These are phyloP conservation scores for Periplaneta americana DNA, from an alignment of 1,140 invertebrate genomes.

Conservation along the genomic window DNA sequence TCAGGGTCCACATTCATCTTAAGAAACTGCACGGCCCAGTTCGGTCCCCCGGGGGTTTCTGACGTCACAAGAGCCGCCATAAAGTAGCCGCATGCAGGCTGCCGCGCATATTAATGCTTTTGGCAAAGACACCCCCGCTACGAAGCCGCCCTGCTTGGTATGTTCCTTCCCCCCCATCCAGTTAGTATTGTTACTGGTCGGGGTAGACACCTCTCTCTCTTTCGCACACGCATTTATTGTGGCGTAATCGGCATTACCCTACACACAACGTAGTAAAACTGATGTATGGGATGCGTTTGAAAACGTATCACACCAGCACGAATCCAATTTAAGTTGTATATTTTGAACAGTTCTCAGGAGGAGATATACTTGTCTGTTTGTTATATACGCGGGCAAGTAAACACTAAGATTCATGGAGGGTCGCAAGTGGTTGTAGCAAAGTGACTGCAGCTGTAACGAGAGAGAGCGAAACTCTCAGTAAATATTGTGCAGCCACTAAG, in stretches of 20 bases:
- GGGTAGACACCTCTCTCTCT: not conserved
- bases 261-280: not conserved
- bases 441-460: not conserved
- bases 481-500: not conserved
- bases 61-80: not conserved
- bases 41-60: not conserved
- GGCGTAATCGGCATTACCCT: not conserved
- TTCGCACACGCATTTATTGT: not conserved
- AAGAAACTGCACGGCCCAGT: not conserved
- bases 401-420: not conserved
- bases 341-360: not conserved
- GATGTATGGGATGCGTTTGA: not conserved
- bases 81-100: not conserved
- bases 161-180: not conserved
- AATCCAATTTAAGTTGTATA: not conserved
- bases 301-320: not conserved
- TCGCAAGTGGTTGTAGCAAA: not conserved
- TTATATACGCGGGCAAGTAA: not conserved
- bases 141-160: not conserved
- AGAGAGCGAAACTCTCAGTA: not conserved
- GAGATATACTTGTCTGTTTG: not conserved
- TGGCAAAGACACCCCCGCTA: not conserved
- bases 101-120: not conserved
- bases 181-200: not conserved
- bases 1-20: not conserved